Conservation (phyloP, 2,113 vertebrate genomes). For the Nicator chloris region DNA sequence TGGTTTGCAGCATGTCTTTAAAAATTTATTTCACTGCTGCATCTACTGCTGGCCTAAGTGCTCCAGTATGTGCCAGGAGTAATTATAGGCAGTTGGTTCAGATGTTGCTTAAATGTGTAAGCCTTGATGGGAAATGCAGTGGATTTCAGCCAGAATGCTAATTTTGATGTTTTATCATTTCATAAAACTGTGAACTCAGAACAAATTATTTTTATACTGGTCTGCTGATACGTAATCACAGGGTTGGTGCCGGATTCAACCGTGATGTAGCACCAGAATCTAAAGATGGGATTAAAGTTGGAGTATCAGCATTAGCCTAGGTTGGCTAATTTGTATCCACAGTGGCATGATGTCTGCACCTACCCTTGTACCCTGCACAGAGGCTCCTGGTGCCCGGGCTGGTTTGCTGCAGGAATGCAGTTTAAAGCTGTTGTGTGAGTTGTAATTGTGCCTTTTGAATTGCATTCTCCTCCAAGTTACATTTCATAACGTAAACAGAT, state of each 20-base stretch:
- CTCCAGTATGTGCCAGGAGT: constrained; percentile 57
- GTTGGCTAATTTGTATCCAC: not conserved
- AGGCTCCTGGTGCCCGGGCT: not conserved
- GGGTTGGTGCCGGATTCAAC: not conserved
- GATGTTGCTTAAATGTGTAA: constrained; percentile 63
- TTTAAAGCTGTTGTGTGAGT: not conserved
- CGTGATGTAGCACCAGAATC: not conserved
- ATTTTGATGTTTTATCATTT: constrained; percentile 62
- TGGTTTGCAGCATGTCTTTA: constrained; percentile 51
- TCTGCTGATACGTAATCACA: not conserved
- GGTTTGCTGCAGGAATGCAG: not conserved
- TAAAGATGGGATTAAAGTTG: not conserved
- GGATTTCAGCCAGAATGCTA: constrained; percentile 70
- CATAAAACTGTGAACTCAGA: constrained; percentile 41
- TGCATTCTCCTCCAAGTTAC: not conserved
- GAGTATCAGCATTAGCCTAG: not conserved
- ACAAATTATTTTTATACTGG: constrained; percentile 49
- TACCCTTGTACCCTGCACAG: not conserved
- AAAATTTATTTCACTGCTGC: constrained; percentile 58
- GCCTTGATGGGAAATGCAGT: constrained; percentile 70
- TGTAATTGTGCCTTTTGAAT: not conserved
- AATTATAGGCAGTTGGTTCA: constrained; percentile 62
- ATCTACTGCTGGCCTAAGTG: constrained; percentile 50
- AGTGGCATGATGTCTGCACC: not conserved
- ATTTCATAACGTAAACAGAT: not conserved